phyloP scores from a whole-genome alignment of 2,113 vertebrate species.

The Leucosticte australis region DNA sequence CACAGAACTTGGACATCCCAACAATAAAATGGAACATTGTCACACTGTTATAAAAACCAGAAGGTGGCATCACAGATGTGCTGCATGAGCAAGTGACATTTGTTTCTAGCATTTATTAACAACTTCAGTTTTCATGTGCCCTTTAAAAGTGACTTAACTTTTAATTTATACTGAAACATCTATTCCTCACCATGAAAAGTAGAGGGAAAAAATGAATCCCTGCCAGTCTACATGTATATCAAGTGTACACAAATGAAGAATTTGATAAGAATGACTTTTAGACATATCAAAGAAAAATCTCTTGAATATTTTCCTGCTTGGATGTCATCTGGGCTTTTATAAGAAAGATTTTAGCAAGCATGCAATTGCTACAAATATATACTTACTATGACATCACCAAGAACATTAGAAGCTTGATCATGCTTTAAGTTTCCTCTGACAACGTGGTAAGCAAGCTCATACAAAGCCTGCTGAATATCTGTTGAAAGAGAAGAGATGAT shows the following conservation, averaged over 20 bases:
- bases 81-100: background rate
- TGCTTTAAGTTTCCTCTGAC: conserved; percentile 93
- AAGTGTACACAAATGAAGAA: background rate
- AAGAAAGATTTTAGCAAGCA: background rate
- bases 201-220: background rate
- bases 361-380: background rate
- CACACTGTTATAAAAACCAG: background rate
- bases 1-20: background rate
- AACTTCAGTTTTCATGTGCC: background rate
- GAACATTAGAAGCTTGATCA: conserved; percentile 87
- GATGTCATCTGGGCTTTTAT: background rate
- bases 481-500: conserved; percentile 34
- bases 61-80: conserved; percentile 23
- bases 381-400: conserved; percentile 91
- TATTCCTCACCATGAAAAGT: background rate
- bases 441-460: conserved; percentile 92
- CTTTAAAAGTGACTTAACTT: background rate
- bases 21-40: background rate
- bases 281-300: background rate
- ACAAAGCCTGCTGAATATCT: conserved; percentile 93
- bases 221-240: background rate
- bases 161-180: background rate
- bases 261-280: background rate
- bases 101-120: background rate
- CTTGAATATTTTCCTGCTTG: background rate